phyloP scores from a whole-genome alignment of 2,113 vertebrate species.

The Erpornis zantholeuca region DNA sequence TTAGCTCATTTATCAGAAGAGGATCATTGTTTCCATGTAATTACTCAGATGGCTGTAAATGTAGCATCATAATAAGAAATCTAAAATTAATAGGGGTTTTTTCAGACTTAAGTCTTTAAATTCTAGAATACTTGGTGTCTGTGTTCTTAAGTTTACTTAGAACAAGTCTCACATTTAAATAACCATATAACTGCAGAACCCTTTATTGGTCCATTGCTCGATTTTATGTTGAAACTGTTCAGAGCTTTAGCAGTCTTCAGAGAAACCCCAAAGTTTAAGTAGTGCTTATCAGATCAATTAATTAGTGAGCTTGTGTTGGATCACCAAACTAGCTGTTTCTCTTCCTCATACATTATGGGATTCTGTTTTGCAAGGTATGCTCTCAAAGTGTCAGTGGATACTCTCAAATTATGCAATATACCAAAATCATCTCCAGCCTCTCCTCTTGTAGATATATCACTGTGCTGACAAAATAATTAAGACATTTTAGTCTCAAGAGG shows the following conservation, averaged over 20 bases:
- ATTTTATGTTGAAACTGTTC: neutral
- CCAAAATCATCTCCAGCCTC: neutral
- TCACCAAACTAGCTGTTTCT: neutral
- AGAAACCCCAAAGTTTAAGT: neutral
- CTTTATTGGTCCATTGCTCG: neutral
- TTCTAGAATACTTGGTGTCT: neutral
- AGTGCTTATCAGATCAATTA: neutral
- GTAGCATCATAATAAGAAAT: neutral
- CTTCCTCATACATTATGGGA: neutral
- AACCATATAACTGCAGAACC: neutral
- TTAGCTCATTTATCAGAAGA: neutral
- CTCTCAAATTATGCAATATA: accelerated
- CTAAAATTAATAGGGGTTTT: neutral
- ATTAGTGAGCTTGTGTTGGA: neutral
- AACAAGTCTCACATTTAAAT: neutral
- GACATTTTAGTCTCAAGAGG: neutral
- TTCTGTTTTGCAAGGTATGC: neutral
- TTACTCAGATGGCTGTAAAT: neutral
- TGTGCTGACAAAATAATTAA: neutral
- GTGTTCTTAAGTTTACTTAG: neutral
- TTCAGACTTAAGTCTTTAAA: neutral
- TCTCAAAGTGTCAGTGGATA: neutral
- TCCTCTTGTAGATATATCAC: neutral
- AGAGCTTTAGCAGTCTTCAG: neutral
- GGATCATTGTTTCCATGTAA: neutral